phyloP scores from a whole-genome alignment of 2,888 invertebrate genomes.

The Theretra japonica region DNA sequence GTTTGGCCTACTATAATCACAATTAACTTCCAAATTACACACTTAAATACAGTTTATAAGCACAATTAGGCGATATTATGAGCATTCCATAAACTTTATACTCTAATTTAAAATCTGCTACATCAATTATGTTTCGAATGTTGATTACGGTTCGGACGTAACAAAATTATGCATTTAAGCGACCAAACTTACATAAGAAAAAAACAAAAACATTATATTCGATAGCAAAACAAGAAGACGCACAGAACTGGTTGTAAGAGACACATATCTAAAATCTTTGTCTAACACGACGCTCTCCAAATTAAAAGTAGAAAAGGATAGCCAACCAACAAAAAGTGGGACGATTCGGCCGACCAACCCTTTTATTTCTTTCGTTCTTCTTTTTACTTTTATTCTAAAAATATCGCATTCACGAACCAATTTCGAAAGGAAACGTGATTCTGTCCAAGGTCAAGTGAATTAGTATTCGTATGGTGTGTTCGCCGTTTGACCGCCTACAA shows the following conservation, averaged over 20 bases:
- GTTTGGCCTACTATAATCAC: background rate
- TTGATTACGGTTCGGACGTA: constrained; percentile 5
- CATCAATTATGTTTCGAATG: constrained; percentile 2
- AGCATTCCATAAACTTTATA: background rate
- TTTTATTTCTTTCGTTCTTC: constrained; percentile 74
- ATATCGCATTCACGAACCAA: constrained; percentile 83
- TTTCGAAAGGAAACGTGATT: constrained; percentile 85
- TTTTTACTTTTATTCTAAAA: constrained; percentile 83
- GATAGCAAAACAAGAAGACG: constrained; percentile 16
- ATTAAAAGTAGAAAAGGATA: constrained; percentile 63
- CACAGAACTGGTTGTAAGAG: constrained; percentile 21
- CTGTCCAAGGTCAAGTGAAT: constrained; percentile 79
- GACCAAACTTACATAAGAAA: constrained; percentile 13
- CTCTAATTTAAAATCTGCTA: background rate
- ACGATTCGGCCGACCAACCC: constrained; percentile 75
- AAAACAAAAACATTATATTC: background rate
- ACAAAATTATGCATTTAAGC: background rate
- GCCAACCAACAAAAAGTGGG: constrained; percentile 71
- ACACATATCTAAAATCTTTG: constrained; percentile 33
- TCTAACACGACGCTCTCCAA: constrained; percentile 50
- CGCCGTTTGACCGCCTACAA: constrained; percentile 79
- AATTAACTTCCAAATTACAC: constrained; percentile 23
- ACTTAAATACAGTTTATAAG: background rate
- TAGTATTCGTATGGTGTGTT: constrained; percentile 81
- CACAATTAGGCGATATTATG: constrained; percentile 5